These are phyloP conservation scores for Steinernema carpocapsae DNA, from an alignment of 2,888 invertebrate species.

Conservation along the genomic window DNA sequence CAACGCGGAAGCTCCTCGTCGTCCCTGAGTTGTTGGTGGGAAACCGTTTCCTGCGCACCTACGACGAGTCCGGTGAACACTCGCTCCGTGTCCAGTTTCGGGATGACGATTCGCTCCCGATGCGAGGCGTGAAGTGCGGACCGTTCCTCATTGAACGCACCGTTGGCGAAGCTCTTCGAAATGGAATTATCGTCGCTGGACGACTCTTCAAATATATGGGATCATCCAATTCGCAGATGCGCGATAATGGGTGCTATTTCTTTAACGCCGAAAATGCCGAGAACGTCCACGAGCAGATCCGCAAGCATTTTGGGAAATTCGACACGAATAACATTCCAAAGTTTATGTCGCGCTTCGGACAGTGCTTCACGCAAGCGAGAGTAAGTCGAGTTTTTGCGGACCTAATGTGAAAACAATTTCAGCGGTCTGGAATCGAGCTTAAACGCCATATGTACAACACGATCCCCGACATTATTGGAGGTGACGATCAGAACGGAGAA, in stretches of 20 bases:
- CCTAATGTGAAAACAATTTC: too few relatives aligned
- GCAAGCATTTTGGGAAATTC: conserved; percentile 54
- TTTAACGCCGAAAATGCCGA: conserved; percentile 40
- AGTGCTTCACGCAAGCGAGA: conserved; percentile 68
- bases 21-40: conserved; percentile 68
- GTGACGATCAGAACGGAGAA: conserved; percentile 42
- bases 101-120: conserved; percentile 48
- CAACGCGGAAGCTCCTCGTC: conserved; percentile 60
- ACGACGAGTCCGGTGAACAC: conserved; percentile 44
- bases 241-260: conserved; percentile 66
- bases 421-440: conserved; percentile 43
- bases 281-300: conserved; percentile 43
- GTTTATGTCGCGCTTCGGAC: conserved; percentile 70
- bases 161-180: conserved; percentile 48
- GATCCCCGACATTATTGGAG: conserved; percentile 45
- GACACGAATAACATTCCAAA: conserved; percentile 66
- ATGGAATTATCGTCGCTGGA: conserved; percentile 53
- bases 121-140: conserved; percentile 51
- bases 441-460: conserved; percentile 40
- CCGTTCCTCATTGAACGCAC: conserved; percentile 49
- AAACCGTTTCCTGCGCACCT: conserved; percentile 64
- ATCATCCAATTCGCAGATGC: conserved; percentile 68
- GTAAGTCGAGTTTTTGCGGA: too few relatives aligned
- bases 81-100: conserved; percentile 60
- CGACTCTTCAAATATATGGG: conserved; percentile 61